Percentiles rank a stretch among this genome's conserved stretches.
Conservation (phyloP, 2,888 invertebrate genomes). For the Hirtodrosophila trivittata region DNA sequence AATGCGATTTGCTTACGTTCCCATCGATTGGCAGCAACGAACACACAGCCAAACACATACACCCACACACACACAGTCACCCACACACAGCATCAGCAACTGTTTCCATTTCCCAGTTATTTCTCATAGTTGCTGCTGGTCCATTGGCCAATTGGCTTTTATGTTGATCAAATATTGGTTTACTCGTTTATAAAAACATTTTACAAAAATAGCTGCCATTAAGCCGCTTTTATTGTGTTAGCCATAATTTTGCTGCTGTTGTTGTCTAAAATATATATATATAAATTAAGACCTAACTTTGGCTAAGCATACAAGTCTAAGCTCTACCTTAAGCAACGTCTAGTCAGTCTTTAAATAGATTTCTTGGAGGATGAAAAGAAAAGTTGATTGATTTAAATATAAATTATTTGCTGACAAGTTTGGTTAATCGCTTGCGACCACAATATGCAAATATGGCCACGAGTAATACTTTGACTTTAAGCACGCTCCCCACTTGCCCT, state of each 20-base stretch:
- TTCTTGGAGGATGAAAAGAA: no score
- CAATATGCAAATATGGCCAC: no score
- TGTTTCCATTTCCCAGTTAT: slow-evolving; percentile 5
- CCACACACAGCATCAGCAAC: background rate
- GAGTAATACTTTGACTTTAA: no score
- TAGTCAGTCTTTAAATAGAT: no score
- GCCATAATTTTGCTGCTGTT: slow-evolving; percentile 3
- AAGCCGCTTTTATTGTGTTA: slow-evolving; percentile 33
- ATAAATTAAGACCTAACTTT: no score
- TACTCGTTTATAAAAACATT: slow-evolving; percentile 31
- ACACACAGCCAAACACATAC: slow-evolving; percentile 2
- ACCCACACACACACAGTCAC: background rate
- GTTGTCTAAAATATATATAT: background rate
- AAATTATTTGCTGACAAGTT: no score
- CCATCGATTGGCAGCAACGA: slow-evolving; percentile 61
- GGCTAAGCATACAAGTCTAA: no score
- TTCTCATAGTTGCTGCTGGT: slow-evolving; percentile 18
- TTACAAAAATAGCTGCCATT: slow-evolving; percentile 42
- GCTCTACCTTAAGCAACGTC: no score
- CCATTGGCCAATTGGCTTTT: slow-evolving; percentile 56
- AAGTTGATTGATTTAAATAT: no score
- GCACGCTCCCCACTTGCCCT: slow-evolving; percentile 9
- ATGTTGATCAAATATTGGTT: slow-evolving; percentile 36
- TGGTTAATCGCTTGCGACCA: no score
- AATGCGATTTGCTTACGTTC: slow-evolving; percentile 73